A percentile compares a stretch with the other conserved stretches of the same genome.
phyloP scores from a whole-genome alignment of 2,113 vertebrate species.

The Porphyrio hochstetteri region DNA sequence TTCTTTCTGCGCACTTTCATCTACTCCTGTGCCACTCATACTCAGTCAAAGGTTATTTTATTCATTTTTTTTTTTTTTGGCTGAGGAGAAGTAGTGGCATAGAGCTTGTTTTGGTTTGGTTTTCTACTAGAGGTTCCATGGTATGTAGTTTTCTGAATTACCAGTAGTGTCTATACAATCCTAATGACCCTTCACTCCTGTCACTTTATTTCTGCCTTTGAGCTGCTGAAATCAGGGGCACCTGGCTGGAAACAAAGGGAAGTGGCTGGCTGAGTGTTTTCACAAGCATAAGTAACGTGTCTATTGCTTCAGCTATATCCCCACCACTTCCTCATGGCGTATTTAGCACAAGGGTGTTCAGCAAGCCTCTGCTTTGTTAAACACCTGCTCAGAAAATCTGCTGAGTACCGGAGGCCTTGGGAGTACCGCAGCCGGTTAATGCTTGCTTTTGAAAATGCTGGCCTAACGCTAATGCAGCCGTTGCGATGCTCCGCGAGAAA shows the following conservation, averaged over 20 bases:
- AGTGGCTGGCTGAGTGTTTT: neutral
- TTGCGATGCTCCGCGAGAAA: neutral
- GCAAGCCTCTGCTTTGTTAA: slow-evolving; percentile 14
- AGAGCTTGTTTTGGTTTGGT: neutral
- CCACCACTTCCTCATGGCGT: neutral
- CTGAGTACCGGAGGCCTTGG: neutral
- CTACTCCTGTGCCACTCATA: neutral
- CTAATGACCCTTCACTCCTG: slow-evolving; percentile 2
- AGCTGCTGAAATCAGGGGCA: slow-evolving; percentile 26
- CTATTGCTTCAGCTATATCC: slow-evolving; percentile 8
- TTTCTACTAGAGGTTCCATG: neutral
- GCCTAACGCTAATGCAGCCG: neutral
- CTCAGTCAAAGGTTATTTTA: neutral
- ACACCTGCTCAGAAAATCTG: slow-evolving; percentile 48
- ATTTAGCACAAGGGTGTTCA: slow-evolving; percentile 19
- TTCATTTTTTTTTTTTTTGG: neutral
- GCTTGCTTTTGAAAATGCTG: neutral
- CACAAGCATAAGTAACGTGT: neutral
- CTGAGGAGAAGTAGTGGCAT: neutral
- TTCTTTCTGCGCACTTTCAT: neutral
- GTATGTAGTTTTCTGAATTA: neutral
- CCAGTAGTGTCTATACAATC: neutral
- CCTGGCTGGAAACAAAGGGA: slow-evolving; percentile 18
- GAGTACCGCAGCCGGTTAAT: neutral
- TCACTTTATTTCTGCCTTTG: neutral